Evolutionary conservation across 2,113 vertebrate species (phyloP).

Genomic region (Heterotilapia buettikoferi): DNA sequence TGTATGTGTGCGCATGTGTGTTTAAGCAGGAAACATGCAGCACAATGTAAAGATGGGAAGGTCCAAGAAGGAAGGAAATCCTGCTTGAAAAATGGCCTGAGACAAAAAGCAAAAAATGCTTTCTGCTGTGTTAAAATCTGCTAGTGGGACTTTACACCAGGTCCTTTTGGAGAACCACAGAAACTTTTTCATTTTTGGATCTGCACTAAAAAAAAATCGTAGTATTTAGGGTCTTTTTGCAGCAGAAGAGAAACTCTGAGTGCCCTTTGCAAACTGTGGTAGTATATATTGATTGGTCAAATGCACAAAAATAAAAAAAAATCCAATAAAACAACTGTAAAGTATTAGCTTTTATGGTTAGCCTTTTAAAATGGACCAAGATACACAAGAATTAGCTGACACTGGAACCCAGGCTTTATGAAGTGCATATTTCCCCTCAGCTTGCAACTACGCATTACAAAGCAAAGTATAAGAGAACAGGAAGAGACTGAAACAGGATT

Average conservation of each 20-base stretch:
- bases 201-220: background rate
- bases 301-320: background rate
- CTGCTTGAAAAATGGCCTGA: conserved; percentile 63
- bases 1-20: background rate
- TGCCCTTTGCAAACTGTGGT: background rate
- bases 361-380: background rate
- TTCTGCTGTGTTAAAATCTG: conserved; percentile 2
- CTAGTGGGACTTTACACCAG: background rate
- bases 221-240: background rate
- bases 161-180: background rate
- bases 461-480: background rate
- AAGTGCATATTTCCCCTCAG: background rate
- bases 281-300: background rate
- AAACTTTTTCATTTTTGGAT: background rate
- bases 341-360: background rate
- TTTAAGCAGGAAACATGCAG: conserved; percentile 67
- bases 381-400: background rate
- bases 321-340: background rate
- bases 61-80: conserved; percentile 78
- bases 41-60: conserved; percentile 77
- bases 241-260: background rate
- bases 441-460: background rate
- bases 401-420: background rate
- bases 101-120: conserved; percentile 65
- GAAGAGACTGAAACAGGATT: background rate